Evolutionary conservation across 2,797 vertebrate species (phyloP).

Genomic region (Hylomyscus alleni): DNA sequence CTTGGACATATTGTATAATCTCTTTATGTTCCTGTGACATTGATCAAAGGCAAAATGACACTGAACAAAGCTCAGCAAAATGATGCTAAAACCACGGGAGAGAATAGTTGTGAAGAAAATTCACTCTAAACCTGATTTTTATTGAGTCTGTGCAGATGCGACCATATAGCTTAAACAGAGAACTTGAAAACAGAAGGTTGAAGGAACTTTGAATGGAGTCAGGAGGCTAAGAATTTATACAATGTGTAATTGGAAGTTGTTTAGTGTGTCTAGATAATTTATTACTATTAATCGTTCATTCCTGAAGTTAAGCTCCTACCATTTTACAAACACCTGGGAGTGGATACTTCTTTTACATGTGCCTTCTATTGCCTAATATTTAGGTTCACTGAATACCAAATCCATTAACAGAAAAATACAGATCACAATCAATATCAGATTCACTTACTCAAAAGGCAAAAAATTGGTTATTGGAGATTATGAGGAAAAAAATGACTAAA

Average conservation of each 20-base stretch:
- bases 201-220: too few relatives aligned
- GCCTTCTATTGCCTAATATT: not conserved
- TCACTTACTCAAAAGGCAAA: not conserved
- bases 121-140: not conserved
- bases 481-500: not conserved
- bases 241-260: not conserved
- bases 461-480: not conserved
- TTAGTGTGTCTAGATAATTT: not conserved
- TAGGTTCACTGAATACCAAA: not conserved
- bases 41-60: not conserved
- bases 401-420: not conserved
- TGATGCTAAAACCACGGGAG: accelerated
- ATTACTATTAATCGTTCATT: not conserved
- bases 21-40: not conserved
- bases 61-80: not conserved
- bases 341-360: not conserved
- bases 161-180: not conserved
- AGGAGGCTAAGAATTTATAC: not conserved
- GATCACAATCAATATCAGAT: not conserved
- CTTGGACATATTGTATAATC: not conserved
- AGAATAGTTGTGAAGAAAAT: not conserved
- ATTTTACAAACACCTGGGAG: not conserved
- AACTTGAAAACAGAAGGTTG: not conserved
- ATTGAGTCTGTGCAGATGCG: not conserved
- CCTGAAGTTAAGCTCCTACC: not conserved